These are phyloP conservation scores for Capreolus pygargus DNA, from an alignment of 2,113 vertebrate species.

Conservation along the genomic window DNA sequence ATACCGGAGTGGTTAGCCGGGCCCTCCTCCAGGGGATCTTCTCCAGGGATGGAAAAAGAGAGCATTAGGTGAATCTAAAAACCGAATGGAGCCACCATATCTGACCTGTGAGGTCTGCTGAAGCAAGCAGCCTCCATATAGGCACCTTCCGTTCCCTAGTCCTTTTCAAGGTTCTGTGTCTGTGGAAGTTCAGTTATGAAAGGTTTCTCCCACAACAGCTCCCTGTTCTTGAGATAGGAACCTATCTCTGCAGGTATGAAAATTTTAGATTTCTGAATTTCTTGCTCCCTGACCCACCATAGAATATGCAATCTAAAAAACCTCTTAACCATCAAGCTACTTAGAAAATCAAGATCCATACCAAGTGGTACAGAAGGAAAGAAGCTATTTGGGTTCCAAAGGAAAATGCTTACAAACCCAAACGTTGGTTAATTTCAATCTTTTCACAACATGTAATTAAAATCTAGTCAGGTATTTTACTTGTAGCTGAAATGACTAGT, in stretches of 20 bases:
- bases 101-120: not conserved
- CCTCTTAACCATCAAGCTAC: not conserved
- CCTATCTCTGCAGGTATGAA: not conserved
- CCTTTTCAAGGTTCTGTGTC: not conserved
- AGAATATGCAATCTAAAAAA: not conserved
- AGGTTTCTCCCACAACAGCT: not conserved
- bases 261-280: not conserved
- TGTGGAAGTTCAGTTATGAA: not conserved
- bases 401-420: not conserved
- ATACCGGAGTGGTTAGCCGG: not conserved
- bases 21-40: not conserved
- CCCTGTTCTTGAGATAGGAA: not conserved
- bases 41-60: not conserved
- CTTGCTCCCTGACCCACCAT: not conserved
- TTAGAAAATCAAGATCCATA: not conserved
- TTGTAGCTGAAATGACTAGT: not conserved
- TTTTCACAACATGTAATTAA: not conserved
- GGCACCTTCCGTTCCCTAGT: not conserved
- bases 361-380: not conserved
- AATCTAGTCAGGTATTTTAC: not conserved
- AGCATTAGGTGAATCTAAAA: not conserved
- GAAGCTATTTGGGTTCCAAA: not conserved
- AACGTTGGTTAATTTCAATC: not conserved
- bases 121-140: not conserved
- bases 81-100: not conserved